phyloP scores from a whole-genome alignment of 2,113 vertebrate species.

The Bungarus multicinctus region DNA sequence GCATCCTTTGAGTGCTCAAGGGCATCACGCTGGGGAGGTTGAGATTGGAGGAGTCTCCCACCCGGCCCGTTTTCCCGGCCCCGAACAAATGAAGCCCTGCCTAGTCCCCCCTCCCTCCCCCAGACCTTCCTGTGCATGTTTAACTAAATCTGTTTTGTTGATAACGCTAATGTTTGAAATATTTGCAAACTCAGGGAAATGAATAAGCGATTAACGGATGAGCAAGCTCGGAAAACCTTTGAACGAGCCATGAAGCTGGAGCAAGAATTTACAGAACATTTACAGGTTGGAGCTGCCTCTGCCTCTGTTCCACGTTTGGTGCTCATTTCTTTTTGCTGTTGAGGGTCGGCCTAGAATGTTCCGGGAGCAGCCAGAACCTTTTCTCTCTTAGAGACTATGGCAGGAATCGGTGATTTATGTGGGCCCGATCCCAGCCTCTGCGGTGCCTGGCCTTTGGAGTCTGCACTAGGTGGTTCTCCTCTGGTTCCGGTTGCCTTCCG shows the following conservation, averaged over 20 bases:
- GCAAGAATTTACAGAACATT: slow-evolving; percentile 97
- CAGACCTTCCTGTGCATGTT: not conserved
- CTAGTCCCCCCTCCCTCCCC: not conserved
- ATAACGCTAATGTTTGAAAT: not conserved
- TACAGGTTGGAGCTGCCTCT: slow-evolving; percentile 80
- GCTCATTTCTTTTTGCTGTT: too few relatives aligned
- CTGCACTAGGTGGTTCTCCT: not conserved
- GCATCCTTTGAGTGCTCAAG: too few relatives aligned
- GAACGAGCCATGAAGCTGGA: slow-evolving; percentile 95
- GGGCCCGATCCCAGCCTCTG: not conserved
- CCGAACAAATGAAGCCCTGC: not conserved
- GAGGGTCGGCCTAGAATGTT: not conserved
- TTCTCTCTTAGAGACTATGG: too few relatives aligned
- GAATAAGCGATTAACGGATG: slow-evolving; percentile 95
- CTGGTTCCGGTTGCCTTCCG: not conserved
- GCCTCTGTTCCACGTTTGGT: not conserved
- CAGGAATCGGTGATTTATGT: not conserved
- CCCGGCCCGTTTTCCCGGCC: not conserved
- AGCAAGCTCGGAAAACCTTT: slow-evolving; percentile 92
- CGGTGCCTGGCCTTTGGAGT: not conserved
- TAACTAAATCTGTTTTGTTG: not conserved
- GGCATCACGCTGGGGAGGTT: not conserved
- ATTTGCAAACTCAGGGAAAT: slow-evolving; percentile 83
- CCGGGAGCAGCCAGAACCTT: not conserved
- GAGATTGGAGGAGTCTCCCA: not conserved